These are phyloP conservation scores for Coendou prehensilis DNA, from an alignment of 2,797 vertebrate species.

Conservation along the genomic window DNA sequence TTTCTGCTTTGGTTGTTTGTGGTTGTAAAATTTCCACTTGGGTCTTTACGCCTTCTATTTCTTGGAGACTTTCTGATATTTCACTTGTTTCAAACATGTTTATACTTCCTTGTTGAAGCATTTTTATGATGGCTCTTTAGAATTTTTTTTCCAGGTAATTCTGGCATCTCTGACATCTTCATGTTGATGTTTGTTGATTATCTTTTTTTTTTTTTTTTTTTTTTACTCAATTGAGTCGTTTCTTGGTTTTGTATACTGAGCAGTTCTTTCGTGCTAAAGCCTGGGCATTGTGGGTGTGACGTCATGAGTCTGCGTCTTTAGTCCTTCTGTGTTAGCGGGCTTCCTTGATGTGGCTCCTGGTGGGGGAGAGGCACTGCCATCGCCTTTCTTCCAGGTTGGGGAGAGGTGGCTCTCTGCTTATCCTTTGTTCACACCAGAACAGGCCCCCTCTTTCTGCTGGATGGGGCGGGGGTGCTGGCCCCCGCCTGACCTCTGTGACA, in stretches of 20 bases:
- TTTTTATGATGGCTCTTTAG: neutral
- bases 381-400: neutral
- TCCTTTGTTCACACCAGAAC: neutral
- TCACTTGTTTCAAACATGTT: neutral
- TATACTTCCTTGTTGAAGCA: neutral
- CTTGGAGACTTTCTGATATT: neutral
- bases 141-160: neutral
- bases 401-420: neutral
- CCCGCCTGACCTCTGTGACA: neutral
- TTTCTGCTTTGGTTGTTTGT: neutral
- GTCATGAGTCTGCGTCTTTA: neutral
- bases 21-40: neutral
- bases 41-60: neutral
- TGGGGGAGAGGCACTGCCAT: too few species aligned
- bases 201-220: neutral
- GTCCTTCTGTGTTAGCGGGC: too few species aligned
- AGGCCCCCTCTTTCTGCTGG: neutral
- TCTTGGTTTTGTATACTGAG: too few species aligned
- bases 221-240: neutral
- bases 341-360: rapidly evolving
- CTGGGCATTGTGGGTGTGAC: neutral
- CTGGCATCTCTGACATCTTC: neutral
- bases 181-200: neutral
- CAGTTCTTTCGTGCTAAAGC: neutral
- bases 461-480: neutral